Percentiles rank a stretch among this genome's conserved stretches.
Conservation (phyloP, 2,888 invertebrate species). For the Perizoma flavofasciatum region DNA sequence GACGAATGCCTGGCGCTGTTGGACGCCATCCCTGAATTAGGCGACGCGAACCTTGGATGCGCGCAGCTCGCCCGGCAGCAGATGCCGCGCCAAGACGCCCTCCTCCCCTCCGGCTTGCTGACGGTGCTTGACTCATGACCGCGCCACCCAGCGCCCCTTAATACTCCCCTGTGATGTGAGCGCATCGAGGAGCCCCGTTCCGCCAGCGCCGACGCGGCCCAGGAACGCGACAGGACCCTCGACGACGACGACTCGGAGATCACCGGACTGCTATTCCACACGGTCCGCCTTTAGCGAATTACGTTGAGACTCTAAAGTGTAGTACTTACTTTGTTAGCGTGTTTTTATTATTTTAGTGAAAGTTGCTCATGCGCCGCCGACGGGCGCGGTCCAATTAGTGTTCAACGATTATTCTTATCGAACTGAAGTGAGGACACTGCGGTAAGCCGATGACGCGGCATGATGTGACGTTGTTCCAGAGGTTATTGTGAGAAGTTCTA, state of each 20-base stretch:
- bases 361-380: slow-evolving; percentile 81
- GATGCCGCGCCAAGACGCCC: slow-evolving; percentile 70
- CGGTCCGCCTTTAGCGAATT: slow-evolving; percentile 75
- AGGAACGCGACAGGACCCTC: slow-evolving; percentile 27
- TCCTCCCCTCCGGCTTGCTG: slow-evolving; percentile 72
- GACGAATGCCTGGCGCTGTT: slow-evolving; percentile 77
- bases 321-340: slow-evolving; percentile 79
- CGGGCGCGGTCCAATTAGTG: slow-evolving; percentile 79
- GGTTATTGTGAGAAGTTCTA: slow-evolving; percentile 59
- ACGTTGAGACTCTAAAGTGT: slow-evolving; percentile 58
- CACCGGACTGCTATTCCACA: slow-evolving; percentile 58
- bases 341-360: slow-evolving; percentile 80
- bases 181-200: slow-evolving; percentile 57
- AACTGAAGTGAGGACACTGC: slow-evolving; percentile 65
- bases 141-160: slow-evolving; percentile 69
- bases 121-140: slow-evolving; percentile 82
- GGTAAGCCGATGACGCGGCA: slow-evolving; percentile 57
- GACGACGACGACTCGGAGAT: slow-evolving; percentile 42
- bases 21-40: slow-evolving; percentile 78
- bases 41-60: slow-evolving; percentile 78
- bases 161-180: slow-evolving; percentile 70
- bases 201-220: slow-evolving; percentile 44
- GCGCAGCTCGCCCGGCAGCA: slow-evolving; percentile 76
- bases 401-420: slow-evolving; percentile 74
- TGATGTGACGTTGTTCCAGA: slow-evolving; percentile 46